Percentiles rank a stretch among this genome's conserved stretches.
phyloP scores from a whole-genome alignment of 1,140 invertebrate genomes.

The Cryptotermes secundus region DNA sequence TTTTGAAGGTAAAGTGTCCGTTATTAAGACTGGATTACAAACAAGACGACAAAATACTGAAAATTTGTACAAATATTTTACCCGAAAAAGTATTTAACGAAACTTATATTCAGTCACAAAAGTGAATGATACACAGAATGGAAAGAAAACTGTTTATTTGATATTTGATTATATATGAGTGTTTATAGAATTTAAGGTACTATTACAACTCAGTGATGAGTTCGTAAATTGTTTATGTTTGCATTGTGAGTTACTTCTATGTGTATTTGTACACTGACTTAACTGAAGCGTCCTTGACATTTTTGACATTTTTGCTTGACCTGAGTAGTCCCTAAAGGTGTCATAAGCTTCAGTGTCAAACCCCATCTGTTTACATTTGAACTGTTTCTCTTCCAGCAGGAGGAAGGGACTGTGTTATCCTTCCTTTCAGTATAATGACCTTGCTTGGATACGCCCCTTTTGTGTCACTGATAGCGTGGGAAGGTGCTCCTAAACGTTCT shows the following conservation, averaged over 20 bases:
- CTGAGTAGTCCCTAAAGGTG: neutral
- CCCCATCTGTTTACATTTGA: neutral
- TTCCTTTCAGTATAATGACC: neutral
- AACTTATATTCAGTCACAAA: no score
- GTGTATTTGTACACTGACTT: neutral
- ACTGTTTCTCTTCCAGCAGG: neutral
- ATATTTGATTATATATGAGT: no score
- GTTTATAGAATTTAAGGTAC: no score
- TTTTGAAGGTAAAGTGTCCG: no score
- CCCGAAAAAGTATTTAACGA: no score
- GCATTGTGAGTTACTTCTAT: neutral
- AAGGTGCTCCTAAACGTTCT: neutral
- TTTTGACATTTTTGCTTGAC: neutral
- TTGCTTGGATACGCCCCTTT: neutral
- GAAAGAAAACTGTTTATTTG: no score
- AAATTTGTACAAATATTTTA: no score
- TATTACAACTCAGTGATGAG: no score
- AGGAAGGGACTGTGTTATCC: neutral
- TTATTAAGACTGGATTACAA: no score
- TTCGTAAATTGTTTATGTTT: no score
- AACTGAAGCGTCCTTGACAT: neutral
- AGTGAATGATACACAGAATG: no score
- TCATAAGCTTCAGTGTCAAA: neutral
- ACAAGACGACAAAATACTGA: no score
- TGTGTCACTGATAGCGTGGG: conserved; percentile 1